Evolutionary conservation across 1,140 invertebrate species (phyloP).

Genomic region (Lanistes nyassanus): DNA sequence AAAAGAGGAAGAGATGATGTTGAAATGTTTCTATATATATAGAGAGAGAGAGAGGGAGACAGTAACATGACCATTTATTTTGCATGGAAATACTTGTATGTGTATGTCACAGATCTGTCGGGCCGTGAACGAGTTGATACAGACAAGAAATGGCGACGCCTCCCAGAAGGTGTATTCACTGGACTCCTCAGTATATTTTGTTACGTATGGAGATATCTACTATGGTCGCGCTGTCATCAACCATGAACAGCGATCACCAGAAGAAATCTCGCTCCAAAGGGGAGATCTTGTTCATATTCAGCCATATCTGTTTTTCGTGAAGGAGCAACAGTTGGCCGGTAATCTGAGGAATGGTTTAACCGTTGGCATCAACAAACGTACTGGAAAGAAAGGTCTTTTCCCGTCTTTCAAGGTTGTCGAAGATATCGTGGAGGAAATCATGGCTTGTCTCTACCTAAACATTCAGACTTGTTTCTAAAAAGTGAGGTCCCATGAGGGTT

Average conservation of each 20-base stretch:
- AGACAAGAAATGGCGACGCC: constrained; percentile 86
- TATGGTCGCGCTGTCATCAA: constrained; percentile 80
- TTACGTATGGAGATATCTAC: constrained; percentile 91
- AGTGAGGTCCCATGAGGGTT: too few species aligned
- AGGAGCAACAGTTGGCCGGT: constrained; percentile 72
- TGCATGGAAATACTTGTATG: too few species aligned
- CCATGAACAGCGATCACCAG: constrained; percentile 35
- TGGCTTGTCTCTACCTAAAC: too few species aligned
- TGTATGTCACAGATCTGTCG: constrained; percentile 80
- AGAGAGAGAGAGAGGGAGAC: too few species aligned
- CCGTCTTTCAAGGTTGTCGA: constrained; percentile 68
- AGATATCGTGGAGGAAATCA: constrained; percentile 50
- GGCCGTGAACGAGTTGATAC: constrained; percentile 97
- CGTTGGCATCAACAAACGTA: constrained; percentile 84
- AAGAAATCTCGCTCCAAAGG: constrained; percentile 79
- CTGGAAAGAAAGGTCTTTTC: constrained; percentile 72
- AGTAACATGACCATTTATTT: too few species aligned
- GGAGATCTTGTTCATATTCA: constrained; percentile 87
- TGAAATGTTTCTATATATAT: too few species aligned
- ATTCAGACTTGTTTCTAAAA: too few species aligned
- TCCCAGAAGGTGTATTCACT: constrained; percentile 85
- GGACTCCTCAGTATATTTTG: constrained; percentile 96
- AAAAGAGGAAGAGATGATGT: too few species aligned
- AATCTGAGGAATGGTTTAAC: constrained; percentile 98
- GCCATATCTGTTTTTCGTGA: too few species aligned